Percentiles rank a stretch among this genome's conserved stretches.
phyloP scores from a whole-genome alignment of 2,113 vertebrate species.

The Mellivora capensis region DNA sequence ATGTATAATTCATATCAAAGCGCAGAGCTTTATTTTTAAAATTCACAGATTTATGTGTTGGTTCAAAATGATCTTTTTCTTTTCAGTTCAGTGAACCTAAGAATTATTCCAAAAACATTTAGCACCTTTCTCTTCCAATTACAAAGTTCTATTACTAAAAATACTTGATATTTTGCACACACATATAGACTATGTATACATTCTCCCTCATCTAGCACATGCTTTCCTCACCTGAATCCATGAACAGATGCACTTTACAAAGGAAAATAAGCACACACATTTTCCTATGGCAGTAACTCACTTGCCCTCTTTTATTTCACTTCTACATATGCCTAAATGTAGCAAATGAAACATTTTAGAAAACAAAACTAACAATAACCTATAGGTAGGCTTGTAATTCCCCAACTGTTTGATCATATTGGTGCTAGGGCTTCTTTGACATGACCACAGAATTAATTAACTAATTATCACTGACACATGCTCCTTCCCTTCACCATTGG shows the following conservation, averaged over 20 bases:
- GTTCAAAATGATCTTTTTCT: conserved; percentile 16
- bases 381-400: not conserved
- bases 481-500: not conserved
- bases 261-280: not conserved
- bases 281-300: not conserved
- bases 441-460: not conserved
- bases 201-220: not conserved
- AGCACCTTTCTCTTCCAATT: conserved; percentile 20
- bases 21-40: not conserved
- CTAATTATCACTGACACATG: not conserved
- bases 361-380: not conserved
- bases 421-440: not conserved
- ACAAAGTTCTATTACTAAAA: not conserved
- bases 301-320: not conserved
- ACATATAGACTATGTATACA: too few species aligned
- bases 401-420: not conserved
- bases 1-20: conserved; percentile 52
- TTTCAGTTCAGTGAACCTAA: conserved; percentile 59
- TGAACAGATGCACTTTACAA: not conserved
- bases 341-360: not conserved
- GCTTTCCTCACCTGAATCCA: not conserved
- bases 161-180: not conserved
- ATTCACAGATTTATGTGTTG: conserved; percentile 13
- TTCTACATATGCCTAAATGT: not conserved
- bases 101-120: conserved; percentile 48